These are phyloP conservation scores for Diplolepis rosae DNA, from an alignment of 2,888 invertebrate species.

Conservation along the genomic window DNA sequence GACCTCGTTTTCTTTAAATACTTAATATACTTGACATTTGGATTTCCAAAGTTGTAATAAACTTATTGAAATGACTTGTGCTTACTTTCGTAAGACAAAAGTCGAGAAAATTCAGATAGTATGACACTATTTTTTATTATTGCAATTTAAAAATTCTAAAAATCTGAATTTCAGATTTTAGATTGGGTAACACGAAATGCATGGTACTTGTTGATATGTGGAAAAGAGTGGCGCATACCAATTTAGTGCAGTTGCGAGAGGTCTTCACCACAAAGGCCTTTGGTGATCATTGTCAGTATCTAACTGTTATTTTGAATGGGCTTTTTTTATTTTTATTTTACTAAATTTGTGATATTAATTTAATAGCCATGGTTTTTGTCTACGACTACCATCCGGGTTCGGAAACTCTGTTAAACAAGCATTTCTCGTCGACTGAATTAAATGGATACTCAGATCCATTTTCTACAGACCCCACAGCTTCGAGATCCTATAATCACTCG, in stretches of 20 bases:
- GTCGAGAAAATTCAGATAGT: not conserved
- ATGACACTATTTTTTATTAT: too few relatives aligned
- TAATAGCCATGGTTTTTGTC: slow-evolving; percentile 93
- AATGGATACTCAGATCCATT: slow-evolving; percentile 86
- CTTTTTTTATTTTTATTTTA: not conserved
- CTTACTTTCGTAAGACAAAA: too few relatives aligned
- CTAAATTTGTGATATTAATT: slow-evolving; percentile 39
- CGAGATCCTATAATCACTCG: slow-evolving; percentile 87
- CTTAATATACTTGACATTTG: too few relatives aligned
- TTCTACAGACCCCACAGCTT: slow-evolving; percentile 87
- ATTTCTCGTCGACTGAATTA: slow-evolving; percentile 81
- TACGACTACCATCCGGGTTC: slow-evolving; percentile 96
- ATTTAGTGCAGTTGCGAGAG: slow-evolving; percentile 93
- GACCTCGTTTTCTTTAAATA: too few relatives aligned
- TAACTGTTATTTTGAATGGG: not conserved
- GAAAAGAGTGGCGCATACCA: slow-evolving; percentile 96
- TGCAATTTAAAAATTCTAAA: not conserved
- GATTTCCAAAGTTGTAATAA: too few relatives aligned
- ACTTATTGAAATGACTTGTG: too few relatives aligned
- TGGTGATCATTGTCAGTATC: slow-evolving; percentile 92
- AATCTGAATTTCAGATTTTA: slow-evolving; percentile 79
- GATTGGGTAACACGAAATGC: slow-evolving; percentile 87
- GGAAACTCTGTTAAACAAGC: slow-evolving; percentile 89
- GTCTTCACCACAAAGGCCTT: slow-evolving; percentile 97
- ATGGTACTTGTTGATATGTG: slow-evolving; percentile 92